Conservation (phyloP, 2,113 vertebrate species). For the Bettongia penicillata region DNA sequence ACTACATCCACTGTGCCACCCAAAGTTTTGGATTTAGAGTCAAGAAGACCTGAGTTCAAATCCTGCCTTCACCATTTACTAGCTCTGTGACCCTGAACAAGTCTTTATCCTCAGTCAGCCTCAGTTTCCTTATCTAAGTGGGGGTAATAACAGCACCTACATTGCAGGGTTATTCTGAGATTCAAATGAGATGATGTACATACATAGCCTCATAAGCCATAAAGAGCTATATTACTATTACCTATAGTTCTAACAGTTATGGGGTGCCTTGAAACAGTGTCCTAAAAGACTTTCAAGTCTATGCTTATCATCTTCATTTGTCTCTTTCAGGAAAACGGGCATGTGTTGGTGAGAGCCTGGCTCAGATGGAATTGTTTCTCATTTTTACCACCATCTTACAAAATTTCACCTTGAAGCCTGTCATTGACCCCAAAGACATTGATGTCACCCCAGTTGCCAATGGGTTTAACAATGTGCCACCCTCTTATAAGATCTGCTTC, state of each 20-base stretch:
- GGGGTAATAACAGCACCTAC: neutral
- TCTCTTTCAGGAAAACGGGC: slow-evolving; percentile 71
- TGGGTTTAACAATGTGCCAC: slow-evolving; percentile 55
- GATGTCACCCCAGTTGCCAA: slow-evolving; percentile 36
- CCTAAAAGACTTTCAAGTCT: neutral
- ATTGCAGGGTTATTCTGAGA: neutral
- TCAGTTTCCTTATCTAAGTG: neutral
- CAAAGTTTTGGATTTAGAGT: neutral
- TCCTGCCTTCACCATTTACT: neutral
- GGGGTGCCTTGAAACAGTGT: neutral
- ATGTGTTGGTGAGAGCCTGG: slow-evolving; percentile 78
- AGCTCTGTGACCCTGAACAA: neutral
- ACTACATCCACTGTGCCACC: neutral
- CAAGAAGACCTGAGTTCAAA: neutral
- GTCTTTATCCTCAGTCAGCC: neutral
- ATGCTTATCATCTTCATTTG: neutral
- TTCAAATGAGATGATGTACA: neutral
- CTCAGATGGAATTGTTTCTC: slow-evolving; percentile 81
- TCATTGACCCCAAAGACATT: slow-evolving; percentile 64
- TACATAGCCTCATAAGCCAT: neutral
- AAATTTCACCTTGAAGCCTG: slow-evolving; percentile 76
- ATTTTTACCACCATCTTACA: slow-evolving; percentile 77
- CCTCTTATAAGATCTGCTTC: neutral
- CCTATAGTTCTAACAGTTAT: neutral
- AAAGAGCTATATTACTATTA: neutral